Evolutionary conservation across 1,140 invertebrate species (phyloP).

Genomic region (Latrodectus geometricus): DNA sequence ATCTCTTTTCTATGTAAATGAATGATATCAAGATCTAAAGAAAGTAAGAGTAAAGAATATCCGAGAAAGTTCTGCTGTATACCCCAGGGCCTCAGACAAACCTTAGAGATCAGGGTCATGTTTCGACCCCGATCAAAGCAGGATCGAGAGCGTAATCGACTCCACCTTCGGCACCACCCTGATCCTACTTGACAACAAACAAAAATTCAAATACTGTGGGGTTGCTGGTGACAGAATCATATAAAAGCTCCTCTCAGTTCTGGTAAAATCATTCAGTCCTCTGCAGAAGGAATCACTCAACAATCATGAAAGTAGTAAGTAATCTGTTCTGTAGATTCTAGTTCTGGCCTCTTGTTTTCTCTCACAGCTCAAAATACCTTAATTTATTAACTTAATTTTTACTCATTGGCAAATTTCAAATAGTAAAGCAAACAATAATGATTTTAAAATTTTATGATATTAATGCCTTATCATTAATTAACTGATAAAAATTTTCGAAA

Average conservation of each 20-base stretch:
- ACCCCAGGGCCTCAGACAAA: slow-evolving; percentile 22
- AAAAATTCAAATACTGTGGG: not conserved
- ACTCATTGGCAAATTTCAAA: too few species aligned
- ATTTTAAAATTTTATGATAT: too few species aligned
- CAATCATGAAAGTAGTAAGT: slow-evolving; percentile 58
- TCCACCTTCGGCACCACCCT: slow-evolving; percentile 47
- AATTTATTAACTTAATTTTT: too few species aligned
- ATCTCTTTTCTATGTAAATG: not conserved
- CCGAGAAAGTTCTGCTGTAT: not conserved
- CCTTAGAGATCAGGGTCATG: slow-evolving; percentile 43
- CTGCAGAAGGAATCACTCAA: slow-evolving; percentile 30
- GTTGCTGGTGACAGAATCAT: slow-evolving; percentile 13
- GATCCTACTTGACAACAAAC: not conserved
- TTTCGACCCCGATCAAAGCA: slow-evolving; percentile 24
- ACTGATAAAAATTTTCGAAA: too few species aligned
- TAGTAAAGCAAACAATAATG: too few species aligned
- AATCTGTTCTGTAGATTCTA: too few species aligned
- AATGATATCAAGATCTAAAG: not conserved
- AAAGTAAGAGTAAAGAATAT: not conserved
- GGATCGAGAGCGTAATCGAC: slow-evolving; percentile 23
- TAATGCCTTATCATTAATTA: too few species aligned
- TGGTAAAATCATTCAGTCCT: slow-evolving; percentile 16
- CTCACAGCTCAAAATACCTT: too few species aligned
- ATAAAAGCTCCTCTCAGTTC: slow-evolving; percentile 5
- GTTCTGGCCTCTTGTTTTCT: too few species aligned